Percentiles rank a stretch among this genome's conserved stretches.
These are phyloP conservation scores for Drosophila leontia DNA, from an alignment of 1,140 invertebrate genomes.

Conservation along the genomic window DNA sequence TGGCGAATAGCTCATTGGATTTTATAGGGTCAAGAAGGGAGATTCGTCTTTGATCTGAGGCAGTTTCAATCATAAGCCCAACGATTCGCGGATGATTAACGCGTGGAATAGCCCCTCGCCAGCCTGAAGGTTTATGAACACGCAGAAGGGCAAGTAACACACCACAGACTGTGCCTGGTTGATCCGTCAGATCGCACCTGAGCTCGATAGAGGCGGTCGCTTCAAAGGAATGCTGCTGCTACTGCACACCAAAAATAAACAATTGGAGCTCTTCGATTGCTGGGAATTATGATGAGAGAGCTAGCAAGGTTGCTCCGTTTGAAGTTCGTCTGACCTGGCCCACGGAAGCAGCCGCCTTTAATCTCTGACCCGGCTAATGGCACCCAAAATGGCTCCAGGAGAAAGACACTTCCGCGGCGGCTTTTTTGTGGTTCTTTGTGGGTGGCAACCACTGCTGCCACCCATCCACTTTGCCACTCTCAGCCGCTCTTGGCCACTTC, in stretches of 20 bases:
- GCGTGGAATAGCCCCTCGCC: constrained; percentile 23
- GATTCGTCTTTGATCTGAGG: constrained; percentile 57
- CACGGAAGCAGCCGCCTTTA: constrained; percentile 67
- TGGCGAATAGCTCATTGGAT: constrained; percentile 58
- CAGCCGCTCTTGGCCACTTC: constrained; percentile 19
- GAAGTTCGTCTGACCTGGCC: constrained; percentile 53
- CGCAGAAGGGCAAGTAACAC: neutral
- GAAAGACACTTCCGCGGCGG: constrained; percentile 73
- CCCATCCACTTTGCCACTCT: neutral
- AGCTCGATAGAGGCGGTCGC: constrained; percentile 58
- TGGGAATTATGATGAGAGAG: constrained; percentile 58
- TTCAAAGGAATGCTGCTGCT: constrained; percentile 61
- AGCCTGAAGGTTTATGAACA: constrained; percentile 2
- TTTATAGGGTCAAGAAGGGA: constrained; percentile 54
- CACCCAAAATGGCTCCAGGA: constrained; percentile 26
- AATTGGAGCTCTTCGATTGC: constrained; percentile 53
- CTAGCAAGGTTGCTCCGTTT: constrained; percentile 48
- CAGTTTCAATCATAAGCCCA: constrained; percentile 7
- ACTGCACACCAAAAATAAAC: constrained; percentile 59
- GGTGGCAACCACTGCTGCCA: constrained; percentile 64
- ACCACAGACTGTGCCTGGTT: neutral
- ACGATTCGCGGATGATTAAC: constrained; percentile 72
- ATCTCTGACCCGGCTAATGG: constrained; percentile 53
- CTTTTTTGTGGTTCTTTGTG: constrained; percentile 54
- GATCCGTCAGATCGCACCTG: constrained; percentile 64